Percentiles rank a stretch among this genome's conserved stretches.
Evolutionary conservation across 30 jellyfish, hydroid and myxozoan species (phyloP).

Genomic region (Turritopsis rubra): DNA sequence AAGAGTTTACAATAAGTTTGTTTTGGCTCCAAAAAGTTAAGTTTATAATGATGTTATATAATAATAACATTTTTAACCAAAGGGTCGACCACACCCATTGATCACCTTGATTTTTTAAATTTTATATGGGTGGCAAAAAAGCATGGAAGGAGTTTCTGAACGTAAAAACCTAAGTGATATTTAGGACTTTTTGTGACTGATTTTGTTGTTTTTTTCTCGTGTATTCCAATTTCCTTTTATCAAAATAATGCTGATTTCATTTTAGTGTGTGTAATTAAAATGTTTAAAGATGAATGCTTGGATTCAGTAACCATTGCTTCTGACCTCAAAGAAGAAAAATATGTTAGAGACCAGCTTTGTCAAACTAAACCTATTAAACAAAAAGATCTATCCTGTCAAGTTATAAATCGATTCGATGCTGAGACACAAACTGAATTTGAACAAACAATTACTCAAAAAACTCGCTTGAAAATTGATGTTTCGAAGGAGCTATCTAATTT

Average conservation of each 20-base stretch:
- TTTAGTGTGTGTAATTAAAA: not conserved
- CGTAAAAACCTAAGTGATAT: too few species aligned
- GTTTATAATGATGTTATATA: too few species aligned
- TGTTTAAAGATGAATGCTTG: constrained; percentile 16
- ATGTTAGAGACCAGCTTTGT: constrained; percentile 21
- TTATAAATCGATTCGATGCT: not conserved
- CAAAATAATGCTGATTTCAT: not conserved
- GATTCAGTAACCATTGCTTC: constrained; percentile 12
- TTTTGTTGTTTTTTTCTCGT: too few species aligned
- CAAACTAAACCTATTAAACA: constrained; percentile 7
- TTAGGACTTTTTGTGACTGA: too few species aligned
- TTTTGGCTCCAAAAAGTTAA: too few species aligned
- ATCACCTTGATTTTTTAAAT: too few species aligned
- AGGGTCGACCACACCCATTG: too few species aligned
- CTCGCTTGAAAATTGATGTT: constrained; percentile 16
- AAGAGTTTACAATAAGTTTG: too few species aligned
- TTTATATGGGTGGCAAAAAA: too few species aligned
- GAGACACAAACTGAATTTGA: constrained; percentile 26
- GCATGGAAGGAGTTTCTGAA: too few species aligned
- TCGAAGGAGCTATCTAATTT: constrained; percentile 34
- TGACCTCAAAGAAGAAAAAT: constrained; percentile 1
- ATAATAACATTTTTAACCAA: too few species aligned
- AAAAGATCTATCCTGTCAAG: constrained; percentile 11
- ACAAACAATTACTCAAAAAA: not conserved
- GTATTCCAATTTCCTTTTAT: too few species aligned